phyloP scores from a whole-genome alignment of 2,888 invertebrate genomes.

The Melinopterus prodromus region DNA sequence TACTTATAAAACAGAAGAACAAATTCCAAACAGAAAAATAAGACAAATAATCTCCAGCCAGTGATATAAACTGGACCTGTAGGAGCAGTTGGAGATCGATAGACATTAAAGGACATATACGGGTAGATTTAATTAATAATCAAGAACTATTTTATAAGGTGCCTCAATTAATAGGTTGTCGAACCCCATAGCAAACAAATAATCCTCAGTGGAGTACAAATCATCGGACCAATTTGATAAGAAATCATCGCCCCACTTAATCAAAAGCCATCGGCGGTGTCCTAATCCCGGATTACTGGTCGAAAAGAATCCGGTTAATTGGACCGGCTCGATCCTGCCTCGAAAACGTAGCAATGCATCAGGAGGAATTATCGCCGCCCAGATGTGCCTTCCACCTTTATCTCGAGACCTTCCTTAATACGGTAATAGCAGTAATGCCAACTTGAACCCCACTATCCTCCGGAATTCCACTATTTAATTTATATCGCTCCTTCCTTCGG shows the following conservation, averaged over 20 bases:
- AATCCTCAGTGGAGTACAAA: neutral
- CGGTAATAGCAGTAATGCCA: neutral
- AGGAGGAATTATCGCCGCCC: neutral
- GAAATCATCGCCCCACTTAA: neutral
- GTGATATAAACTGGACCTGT: too few relatives aligned
- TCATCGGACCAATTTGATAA: neutral
- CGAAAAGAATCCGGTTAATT: neutral
- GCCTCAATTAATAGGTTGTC: too few relatives aligned
- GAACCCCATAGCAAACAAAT: neutral
- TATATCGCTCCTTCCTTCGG: neutral
- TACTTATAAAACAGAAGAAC: too few relatives aligned
- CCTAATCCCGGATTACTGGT: neutral
- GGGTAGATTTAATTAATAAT: too few relatives aligned
- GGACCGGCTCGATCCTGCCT: neutral
- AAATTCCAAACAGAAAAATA: too few relatives aligned
- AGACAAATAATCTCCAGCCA: too few relatives aligned
- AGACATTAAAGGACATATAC: too few relatives aligned
- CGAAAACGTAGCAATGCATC: neutral
- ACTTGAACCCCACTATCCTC: neutral
- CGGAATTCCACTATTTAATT: constrained; percentile 4
- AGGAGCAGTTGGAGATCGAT: too few relatives aligned
- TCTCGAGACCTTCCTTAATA: neutral
- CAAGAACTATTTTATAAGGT: too few relatives aligned
- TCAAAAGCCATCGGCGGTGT: neutral
- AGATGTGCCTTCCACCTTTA: neutral